Evolutionary conservation across 2,113 vertebrate genomes (phyloP), one percentile per base, ranked within the genome.

Genomic region (Suncus etruscus): DNA sequence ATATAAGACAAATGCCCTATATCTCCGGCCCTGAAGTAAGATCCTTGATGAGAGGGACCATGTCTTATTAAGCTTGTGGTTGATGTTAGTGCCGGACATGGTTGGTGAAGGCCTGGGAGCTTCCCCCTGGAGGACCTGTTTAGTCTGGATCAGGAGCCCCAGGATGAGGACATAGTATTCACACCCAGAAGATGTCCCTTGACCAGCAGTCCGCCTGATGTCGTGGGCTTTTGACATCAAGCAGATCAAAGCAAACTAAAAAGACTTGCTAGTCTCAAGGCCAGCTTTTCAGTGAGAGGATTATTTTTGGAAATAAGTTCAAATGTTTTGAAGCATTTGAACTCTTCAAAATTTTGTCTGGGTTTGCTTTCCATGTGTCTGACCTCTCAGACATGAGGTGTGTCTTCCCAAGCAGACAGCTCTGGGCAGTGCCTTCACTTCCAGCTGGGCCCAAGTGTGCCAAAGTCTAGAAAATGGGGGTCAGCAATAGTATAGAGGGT

Each of bases 301-400:
- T 3, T 39, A 39, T 39, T 39, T 39, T 3, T 39, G 39, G 39
- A 39, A 39, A 39, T 39, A 39, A 39, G 39, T 39, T 39, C 39
- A 39, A 39, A 39, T 39, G 39, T 39, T 14, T 11, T 7, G 31
- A 29, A 10, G 2, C 48, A 48, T 75, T 11, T 82, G 51, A 70
- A 54, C 51, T 70, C 4, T 66, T 83, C 29, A 12, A 69, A 0
- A 31, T n/a, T 29, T 66, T 10, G 8, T 18, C 39, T 11, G 12
- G 2, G 58, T 77, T 76, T 74, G 20, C 61, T 6, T 63, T 88
- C 50, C 78, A 11, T 66, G 6, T 16, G 25, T 18, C 81, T 80
- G 65, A 32, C 8, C 24, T 18, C 1, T 24, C 0, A 11, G 3
- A 50, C 4, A 1, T n/a, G n/a, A 69, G 5, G 0, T 47, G 72